phyloP scores from a whole-genome alignment of 2,888 invertebrate species.

The Lutraria lutraria region DNA sequence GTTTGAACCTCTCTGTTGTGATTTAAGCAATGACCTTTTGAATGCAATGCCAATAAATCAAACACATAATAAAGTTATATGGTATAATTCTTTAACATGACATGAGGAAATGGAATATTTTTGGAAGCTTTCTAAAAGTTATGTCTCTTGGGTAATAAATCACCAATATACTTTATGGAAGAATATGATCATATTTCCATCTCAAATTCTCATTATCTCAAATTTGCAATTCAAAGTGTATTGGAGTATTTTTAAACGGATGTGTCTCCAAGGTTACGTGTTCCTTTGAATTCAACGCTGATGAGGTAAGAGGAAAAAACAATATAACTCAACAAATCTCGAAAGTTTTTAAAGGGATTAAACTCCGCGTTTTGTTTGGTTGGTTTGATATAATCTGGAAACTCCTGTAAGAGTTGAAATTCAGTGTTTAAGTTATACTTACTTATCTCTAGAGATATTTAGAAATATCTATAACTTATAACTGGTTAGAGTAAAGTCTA shows the following conservation, averaged over 20 bases:
- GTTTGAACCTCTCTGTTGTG: background rate
- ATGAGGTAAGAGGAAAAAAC: background rate
- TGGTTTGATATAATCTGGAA: no score
- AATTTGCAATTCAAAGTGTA: conserved; percentile 1
- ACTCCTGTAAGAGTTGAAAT: no score
- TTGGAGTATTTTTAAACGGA: background rate
- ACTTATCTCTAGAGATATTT: no score
- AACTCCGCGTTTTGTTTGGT: no score
- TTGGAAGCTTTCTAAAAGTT: background rate
- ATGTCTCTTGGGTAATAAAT: background rate
- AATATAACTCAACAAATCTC: no score
- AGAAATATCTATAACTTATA: no score
- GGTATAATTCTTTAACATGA: background rate
- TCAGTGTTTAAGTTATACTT: no score
- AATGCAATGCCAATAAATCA: background rate
- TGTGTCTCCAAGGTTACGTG: background rate
- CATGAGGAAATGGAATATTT: background rate
- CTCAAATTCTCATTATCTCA: background rate
- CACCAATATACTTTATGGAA: background rate
- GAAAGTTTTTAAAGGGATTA: no score
- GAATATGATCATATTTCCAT: background rate
- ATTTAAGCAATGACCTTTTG: background rate
- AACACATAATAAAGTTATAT: background rate
- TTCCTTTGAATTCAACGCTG: background rate
- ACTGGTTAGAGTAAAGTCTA: no score